These are phyloP conservation scores for Choristoneura fumiferana DNA, from an alignment of 1,140 invertebrate species.

Conservation along the genomic window DNA sequence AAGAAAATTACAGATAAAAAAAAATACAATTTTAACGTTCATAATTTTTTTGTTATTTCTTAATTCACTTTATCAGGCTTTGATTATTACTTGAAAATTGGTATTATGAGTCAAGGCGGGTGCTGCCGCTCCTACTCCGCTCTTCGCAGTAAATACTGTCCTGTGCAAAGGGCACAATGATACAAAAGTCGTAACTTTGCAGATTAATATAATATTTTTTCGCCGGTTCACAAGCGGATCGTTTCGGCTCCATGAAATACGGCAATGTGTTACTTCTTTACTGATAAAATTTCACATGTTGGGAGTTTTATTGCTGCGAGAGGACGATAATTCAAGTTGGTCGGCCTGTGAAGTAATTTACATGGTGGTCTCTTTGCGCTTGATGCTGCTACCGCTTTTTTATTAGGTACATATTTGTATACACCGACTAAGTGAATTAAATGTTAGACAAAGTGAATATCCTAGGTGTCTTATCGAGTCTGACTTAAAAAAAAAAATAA, in stretches of 20 bases:
- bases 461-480: too few relatives aligned
- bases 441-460: too few relatives aligned
- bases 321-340: constrained; percentile 58
- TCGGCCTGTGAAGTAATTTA: constrained; percentile 61
- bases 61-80: too few relatives aligned
- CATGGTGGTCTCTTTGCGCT: constrained; percentile 54
- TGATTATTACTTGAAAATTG: too few relatives aligned
- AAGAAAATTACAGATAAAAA: too few relatives aligned
- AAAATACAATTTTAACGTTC: too few relatives aligned
- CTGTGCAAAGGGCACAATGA: constrained; percentile 50
- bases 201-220: constrained; percentile 71
- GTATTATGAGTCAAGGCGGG: constrained; percentile 27
- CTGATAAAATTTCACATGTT: constrained; percentile 63
- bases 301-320: constrained; percentile 63
- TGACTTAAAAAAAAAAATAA: too few relatives aligned
- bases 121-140: constrained; percentile 42
- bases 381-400: constrained; percentile 53
- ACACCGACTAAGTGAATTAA: too few relatives aligned
- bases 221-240: constrained; percentile 48
- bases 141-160: constrained; percentile 50
- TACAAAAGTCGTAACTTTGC: constrained; percentile 46
- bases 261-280: constrained; percentile 58
- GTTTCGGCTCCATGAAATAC: constrained; percentile 65
- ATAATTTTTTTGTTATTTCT: too few relatives aligned
- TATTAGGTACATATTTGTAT: constrained; percentile 13